phyloP scores from a whole-genome alignment of 53 echinoderm and acorn worm genomes.

The Actinopyga echinites region DNA sequence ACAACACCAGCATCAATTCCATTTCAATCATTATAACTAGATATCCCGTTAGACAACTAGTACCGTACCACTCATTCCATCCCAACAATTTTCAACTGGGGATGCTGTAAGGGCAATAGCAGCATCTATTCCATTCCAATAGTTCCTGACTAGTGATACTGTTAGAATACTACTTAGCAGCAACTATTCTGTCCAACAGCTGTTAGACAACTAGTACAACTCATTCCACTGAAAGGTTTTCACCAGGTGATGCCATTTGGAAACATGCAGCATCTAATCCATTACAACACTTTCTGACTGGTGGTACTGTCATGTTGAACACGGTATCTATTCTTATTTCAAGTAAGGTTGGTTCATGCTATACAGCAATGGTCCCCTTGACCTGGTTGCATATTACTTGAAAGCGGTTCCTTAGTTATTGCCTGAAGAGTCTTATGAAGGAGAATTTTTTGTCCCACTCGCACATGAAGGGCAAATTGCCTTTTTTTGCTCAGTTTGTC shows the following conservation, averaged over 20 bases:
- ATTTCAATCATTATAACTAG: no score
- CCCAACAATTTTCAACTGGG: no score
- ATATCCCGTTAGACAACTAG: no score
- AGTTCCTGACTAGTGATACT: not conserved
- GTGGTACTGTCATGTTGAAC: not conserved
- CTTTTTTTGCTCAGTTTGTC: conserved; percentile 44
- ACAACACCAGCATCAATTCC: no score
- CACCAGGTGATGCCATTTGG: no score
- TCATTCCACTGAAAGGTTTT: no score
- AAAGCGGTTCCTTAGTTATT: conserved; percentile 25
- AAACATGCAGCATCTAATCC: no score
- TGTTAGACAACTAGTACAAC: no score
- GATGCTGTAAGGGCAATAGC: no score
- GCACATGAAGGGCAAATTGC: conserved; percentile 64
- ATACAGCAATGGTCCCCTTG: conserved; percentile 31
- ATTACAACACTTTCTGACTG: not conserved
- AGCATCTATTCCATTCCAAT: not conserved
- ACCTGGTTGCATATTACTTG: conserved; percentile 16
- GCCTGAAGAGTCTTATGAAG: conserved; percentile 51
- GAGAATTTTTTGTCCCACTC: conserved; percentile 74
- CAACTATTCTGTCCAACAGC: no score
- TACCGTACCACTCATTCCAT: no score
- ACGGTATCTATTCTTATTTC: not conserved
- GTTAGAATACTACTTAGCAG: no score
- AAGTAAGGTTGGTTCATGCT: not conserved